These are phyloP conservation scores for Sinosuthora webbiana DNA, from an alignment of 2,113 vertebrate genomes.

Conservation along the genomic window DNA sequence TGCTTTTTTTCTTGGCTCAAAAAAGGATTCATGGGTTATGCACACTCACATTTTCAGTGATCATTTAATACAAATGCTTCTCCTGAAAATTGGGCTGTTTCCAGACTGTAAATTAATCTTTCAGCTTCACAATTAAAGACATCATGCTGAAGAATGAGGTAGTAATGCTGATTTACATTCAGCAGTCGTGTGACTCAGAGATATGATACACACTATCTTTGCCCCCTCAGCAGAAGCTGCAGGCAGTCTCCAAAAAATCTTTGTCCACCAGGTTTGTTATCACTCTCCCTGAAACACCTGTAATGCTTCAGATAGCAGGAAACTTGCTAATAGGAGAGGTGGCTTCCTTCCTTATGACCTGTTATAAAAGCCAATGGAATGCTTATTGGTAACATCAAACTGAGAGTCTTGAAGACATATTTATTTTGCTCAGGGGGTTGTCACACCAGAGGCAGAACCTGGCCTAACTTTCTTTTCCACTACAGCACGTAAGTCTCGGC, in stretches of 20 bases:
- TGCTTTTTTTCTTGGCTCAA: background rate
- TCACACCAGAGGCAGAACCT: background rate
- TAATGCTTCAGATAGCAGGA: background rate
- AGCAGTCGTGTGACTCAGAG: slow-evolving; percentile 8
- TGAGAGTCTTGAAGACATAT: background rate
- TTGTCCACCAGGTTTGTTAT: background rate
- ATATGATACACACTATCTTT: background rate
- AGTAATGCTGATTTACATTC: slow-evolving; percentile 42
- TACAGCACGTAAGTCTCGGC: background rate
- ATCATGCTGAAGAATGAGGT: slow-evolving; percentile 55
- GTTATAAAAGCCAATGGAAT: background rate
- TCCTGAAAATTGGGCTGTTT: slow-evolving; percentile 56
- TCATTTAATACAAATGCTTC: slow-evolving; percentile 57
- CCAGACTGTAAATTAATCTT: slow-evolving; percentile 72
- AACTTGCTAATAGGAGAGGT: background rate
- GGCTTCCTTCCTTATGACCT: background rate
- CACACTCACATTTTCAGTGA: slow-evolving; percentile 33
- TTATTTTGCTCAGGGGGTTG: background rate
- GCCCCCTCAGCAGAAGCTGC: slow-evolving; percentile 1
- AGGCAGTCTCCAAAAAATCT: background rate
- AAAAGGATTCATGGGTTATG: slow-evolving; percentile 22
- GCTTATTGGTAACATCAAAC: background rate
- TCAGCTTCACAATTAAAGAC: slow-evolving; percentile 66
- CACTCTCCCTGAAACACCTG: background rate
- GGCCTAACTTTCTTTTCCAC: background rate